Evolutionary conservation across 1,140 invertebrate species (phyloP).

Genomic region (Lethrus apterus): DNA sequence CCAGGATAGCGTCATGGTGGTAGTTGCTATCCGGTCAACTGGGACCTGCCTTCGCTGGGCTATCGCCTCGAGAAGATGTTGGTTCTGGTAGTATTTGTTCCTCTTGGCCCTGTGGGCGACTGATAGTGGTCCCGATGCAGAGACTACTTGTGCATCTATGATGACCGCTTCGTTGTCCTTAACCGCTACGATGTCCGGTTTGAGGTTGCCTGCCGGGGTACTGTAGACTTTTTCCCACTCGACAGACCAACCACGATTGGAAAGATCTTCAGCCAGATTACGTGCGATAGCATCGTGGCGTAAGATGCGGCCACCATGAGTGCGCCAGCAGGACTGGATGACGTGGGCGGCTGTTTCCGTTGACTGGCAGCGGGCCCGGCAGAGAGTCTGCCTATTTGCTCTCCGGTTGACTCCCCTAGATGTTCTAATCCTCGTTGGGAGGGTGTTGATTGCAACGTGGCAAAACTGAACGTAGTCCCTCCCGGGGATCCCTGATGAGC

Average conservation of each 20-base stretch:
- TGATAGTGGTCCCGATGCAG: constrained; percentile 12
- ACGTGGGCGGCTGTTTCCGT: constrained; percentile 37
- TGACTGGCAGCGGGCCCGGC: constrained; percentile 33
- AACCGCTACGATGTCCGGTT: constrained; percentile 20
- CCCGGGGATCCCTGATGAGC: constrained; percentile 29
- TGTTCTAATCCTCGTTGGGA: constrained; percentile 27
- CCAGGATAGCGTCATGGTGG: constrained; percentile 21
- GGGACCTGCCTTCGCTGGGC: not conserved
- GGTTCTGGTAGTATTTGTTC: constrained; percentile 16
- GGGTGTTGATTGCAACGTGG: constrained; percentile 28
- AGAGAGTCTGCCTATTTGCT: constrained; percentile 13
- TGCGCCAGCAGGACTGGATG: constrained; percentile 37
- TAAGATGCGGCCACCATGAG: constrained; percentile 34
- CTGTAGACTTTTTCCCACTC: constrained; percentile 14
- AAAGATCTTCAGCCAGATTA: constrained; percentile 6
- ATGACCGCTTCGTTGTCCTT: constrained; percentile 8
- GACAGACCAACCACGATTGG: constrained; percentile 15
- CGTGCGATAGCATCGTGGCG: constrained; percentile 31
- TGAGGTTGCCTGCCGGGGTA: constrained; percentile 19
- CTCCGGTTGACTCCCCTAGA: constrained; percentile 21
- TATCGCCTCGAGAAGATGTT: not conserved
- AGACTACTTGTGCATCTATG: constrained; percentile 25
- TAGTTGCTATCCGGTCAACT: not conserved
- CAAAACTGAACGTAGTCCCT: too few species aligned
- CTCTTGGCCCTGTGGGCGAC: constrained; percentile 15